Evolutionary conservation across 2,113 vertebrate genomes (phyloP).

Genomic region (Poicephalus meyeri): DNA sequence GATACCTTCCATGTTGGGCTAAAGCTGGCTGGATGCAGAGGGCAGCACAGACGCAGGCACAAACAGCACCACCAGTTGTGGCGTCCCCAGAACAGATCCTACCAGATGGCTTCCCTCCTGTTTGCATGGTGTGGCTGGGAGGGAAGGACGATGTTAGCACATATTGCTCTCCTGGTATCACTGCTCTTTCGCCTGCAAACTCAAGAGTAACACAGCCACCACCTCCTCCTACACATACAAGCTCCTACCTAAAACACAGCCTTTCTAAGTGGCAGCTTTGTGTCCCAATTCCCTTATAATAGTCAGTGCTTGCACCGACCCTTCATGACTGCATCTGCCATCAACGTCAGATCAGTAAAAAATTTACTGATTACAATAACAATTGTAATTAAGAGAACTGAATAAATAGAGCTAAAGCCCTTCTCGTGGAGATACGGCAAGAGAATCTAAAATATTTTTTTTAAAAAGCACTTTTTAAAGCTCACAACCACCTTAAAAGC

Average conservation of each 20-base stretch:
- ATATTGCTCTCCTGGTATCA: background rate
- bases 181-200: background rate
- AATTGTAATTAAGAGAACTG: background rate
- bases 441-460: background rate
- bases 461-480: background rate
- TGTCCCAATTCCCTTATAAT: fast-evolving
- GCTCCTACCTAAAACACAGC: background rate
- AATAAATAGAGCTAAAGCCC: background rate
- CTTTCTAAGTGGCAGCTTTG: background rate
- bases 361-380: background rate
- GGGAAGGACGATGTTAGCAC: background rate
- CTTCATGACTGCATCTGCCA: background rate
- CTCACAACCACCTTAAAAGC: background rate
- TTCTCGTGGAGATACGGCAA: background rate
- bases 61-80: fast-evolving
- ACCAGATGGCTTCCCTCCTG: background rate
- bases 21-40: background rate
- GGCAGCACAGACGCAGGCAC: fast-evolving
- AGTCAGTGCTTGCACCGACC: background rate
- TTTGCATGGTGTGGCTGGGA: fast-evolving
- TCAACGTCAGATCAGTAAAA: background rate
- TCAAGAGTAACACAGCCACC: background rate
- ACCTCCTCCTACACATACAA: background rate
- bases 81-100: background rate
- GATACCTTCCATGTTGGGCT: fast-evolving